Base-by-base conservation (phyloP, 2,113 vertebrate genomes). In the Alethe castanea region DNA sequence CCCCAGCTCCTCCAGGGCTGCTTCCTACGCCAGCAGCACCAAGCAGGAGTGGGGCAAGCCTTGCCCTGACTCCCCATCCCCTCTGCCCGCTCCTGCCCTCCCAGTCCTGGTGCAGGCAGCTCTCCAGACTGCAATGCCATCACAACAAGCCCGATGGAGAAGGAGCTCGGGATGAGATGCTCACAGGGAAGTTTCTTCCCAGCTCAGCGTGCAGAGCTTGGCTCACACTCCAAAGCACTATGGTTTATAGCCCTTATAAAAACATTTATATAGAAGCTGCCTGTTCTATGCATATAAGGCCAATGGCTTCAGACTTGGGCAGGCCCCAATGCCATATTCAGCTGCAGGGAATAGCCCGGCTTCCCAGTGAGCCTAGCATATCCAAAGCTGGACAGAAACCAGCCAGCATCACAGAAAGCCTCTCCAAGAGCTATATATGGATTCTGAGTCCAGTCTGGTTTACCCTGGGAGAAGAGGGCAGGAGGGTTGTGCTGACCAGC, bases 261-360 rank as follows among this genome's bases (percentile, higher is more conserved):
- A 96, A 97, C 92, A 96, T 93, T 96, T 90, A 95, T 92, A 86
- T 53, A 93, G 87, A 94, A 95, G 86, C 90, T 35, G 88, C 90
- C 65, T 84, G 79, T 67, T 96, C 77, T 95, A 92, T 94, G 94
- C 96, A 95, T 96, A 95, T 96, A 97, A 96, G 96, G 96, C 90
- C 64, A 97, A 26, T 26, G 56, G 57, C 86, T 95, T 94, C 85
- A 78, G 86, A 47, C 86, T 92, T 77, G 85, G 90, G 94, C 88
- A 93, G 94, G 79, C 35, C 86, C 72, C 92, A 96, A 35, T 59
- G 78, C 79, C 76, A 60, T 81, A 90, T 60, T 88, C 88, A 96
- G 92, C 57, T 53, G 1, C 40, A 81, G 72, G 82, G 82, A 95
- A 88, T 12, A 94, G 45, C 50, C 78, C 1, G 0, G 71, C 74